Evolutionary conservation across 2,888 invertebrate genomes (phyloP).

Genomic region (Hofmannophila pseudospretella): DNA sequence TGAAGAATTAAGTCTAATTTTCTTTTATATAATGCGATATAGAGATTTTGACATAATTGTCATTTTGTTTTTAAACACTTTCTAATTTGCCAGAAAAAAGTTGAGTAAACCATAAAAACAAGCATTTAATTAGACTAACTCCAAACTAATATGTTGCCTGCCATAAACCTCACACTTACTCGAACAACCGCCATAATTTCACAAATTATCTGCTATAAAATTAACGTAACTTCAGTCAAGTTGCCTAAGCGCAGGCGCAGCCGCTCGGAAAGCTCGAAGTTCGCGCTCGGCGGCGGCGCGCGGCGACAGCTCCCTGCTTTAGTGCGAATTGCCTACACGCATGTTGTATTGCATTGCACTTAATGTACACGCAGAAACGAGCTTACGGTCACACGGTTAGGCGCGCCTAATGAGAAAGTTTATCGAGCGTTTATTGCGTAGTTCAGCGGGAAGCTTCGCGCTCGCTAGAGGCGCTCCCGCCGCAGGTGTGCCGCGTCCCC

Average conservation of each 20-base stretch:
- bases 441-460: constrained; percentile 69
- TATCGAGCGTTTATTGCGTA: constrained; percentile 78
- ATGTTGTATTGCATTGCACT: constrained; percentile 59
- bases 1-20: too few relatives aligned
- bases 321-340: constrained; percentile 53
- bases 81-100: too few relatives aligned
- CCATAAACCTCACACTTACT: not conserved
- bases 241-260: constrained; percentile 28
- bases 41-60: too few relatives aligned
- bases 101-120: too few relatives aligned
- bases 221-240: constrained; percentile 20
- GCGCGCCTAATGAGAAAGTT: constrained; percentile 77
- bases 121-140: too few relatives aligned
- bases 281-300: constrained; percentile 13
- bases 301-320: constrained; percentile 34
- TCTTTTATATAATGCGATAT: too few relatives aligned
- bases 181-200: constrained; percentile 23
- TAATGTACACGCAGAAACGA: constrained; percentile 63
- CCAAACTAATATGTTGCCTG: too few relatives aligned
- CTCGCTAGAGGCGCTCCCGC: constrained; percentile 56
- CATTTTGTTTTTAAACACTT: too few relatives aligned
- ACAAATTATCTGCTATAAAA: constrained; percentile 22
- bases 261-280: constrained; percentile 30
- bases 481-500: constrained; percentile 63
- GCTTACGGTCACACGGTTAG: constrained; percentile 75